Conservation (phyloP, 1,140 invertebrate genomes). For the Tribolium madens region DNA sequence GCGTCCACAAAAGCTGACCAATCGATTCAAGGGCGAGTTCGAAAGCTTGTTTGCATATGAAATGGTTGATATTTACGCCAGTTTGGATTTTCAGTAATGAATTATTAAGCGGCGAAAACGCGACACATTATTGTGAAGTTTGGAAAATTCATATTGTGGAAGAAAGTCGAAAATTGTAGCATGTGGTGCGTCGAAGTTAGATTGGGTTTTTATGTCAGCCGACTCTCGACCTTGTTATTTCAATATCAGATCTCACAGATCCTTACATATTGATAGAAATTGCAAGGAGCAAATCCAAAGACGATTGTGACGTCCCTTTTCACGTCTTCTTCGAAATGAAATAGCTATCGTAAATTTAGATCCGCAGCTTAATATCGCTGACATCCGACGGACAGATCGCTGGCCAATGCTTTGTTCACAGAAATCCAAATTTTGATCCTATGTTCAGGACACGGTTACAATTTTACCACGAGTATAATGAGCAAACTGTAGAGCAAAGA, state of each 20-base stretch:
- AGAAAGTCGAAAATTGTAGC: conserved; percentile 57
- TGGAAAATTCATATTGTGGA: conserved; percentile 56
- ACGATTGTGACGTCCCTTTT: conserved; percentile 51
- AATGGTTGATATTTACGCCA: conserved; percentile 18
- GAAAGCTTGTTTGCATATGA: conserved; percentile 43
- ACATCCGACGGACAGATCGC: conserved; percentile 16
- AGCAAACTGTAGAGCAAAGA: neutral
- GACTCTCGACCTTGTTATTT: conserved; percentile 56
- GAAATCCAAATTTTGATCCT: neutral
- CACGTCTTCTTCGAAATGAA: conserved; percentile 45
- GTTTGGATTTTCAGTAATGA: conserved; percentile 23
- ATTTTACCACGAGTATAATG: neutral
- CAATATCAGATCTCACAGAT: conserved; percentile 56
- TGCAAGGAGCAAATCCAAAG: conserved; percentile 41
- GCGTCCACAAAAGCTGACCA: conserved; percentile 42
- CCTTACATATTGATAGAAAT: conserved; percentile 58
- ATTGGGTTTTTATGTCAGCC: conserved; percentile 59
- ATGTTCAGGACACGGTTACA: neutral
- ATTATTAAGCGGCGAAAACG: conserved; percentile 31
- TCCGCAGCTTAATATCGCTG: conserved; percentile 45
- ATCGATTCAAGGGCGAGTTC: conserved; percentile 35
- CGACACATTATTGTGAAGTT: conserved; percentile 21
- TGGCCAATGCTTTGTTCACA: neutral
- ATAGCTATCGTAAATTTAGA: conserved; percentile 46
- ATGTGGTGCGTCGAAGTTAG: conserved; percentile 57